These are phyloP conservation scores for Drosophila borealis DNA, from an alignment of 2,888 invertebrate genomes.

Conservation along the genomic window DNA sequence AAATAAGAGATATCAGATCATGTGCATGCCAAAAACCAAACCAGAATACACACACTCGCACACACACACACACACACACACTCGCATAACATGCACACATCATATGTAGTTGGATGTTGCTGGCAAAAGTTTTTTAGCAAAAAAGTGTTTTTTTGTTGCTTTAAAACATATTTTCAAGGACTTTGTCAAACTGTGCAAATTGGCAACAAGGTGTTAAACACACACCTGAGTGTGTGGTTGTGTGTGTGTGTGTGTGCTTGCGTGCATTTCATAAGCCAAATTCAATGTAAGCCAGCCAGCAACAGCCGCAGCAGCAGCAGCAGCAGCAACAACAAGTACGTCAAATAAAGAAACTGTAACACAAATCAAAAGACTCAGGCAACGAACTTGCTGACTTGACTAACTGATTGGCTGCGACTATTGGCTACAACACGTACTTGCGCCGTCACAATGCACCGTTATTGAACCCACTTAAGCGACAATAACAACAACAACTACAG, in stretches of 20 bases:
- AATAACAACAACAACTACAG: slow-evolving; percentile 24
- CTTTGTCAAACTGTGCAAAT: slow-evolving; percentile 46
- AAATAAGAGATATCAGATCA: slow-evolving; percentile 56
- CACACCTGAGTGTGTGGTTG: neutral
- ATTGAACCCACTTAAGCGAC: slow-evolving; percentile 68
- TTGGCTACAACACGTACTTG: slow-evolving; percentile 53
- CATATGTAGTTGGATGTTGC: slow-evolving; percentile 25
- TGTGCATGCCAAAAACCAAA: slow-evolving; percentile 40
- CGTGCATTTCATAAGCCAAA: slow-evolving; percentile 57
- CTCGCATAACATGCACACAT: slow-evolving; percentile 21
- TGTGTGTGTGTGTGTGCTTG: slow-evolving; percentile 6
- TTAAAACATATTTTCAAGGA: slow-evolving; percentile 51
- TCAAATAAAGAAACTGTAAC: slow-evolving; percentile 38
- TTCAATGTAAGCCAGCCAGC: slow-evolving; percentile 55
- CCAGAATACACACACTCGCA: slow-evolving; percentile 34
- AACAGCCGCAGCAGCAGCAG: neutral
- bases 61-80: slow-evolving; percentile 22
- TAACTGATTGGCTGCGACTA: slow-evolving; percentile 35
- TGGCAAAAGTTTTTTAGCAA: neutral
- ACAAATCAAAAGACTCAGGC: slow-evolving; percentile 56
- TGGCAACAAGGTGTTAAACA: slow-evolving; percentile 44
- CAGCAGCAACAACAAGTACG: slow-evolving; percentile 16
- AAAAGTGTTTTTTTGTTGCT: slow-evolving; percentile 17
- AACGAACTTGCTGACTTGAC: slow-evolving; percentile 55
- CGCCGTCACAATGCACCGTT: slow-evolving; percentile 70